A percentile compares a stretch with the other conserved stretches of the same genome.
These are phyloP conservation scores for Gisinianus flammeolus DNA, from an alignment of 2,888 invertebrate genomes.

Conservation along the genomic window DNA sequence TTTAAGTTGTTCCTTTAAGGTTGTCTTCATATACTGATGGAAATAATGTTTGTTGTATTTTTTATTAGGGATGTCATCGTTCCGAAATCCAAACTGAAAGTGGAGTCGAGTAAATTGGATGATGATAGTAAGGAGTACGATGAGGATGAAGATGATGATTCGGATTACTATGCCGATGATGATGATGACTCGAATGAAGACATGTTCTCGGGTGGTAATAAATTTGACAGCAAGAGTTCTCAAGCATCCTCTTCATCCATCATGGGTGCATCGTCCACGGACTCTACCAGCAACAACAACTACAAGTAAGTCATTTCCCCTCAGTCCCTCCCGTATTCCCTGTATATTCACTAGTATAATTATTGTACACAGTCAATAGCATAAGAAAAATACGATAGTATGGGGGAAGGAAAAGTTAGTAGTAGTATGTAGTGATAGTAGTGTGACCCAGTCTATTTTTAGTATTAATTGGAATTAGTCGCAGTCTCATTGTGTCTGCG, in stretches of 20 bases:
- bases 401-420: no score
- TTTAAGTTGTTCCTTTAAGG: no score
- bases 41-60: background rate
- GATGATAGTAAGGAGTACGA: constrained; percentile 66
- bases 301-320: constrained; percentile 51
- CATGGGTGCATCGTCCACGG: background rate
- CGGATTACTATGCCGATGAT: constrained; percentile 74
- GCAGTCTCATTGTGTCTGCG: no score
- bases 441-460: no score
- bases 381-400: no score
- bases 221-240: constrained; percentile 47
- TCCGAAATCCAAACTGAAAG: constrained; percentile 65
- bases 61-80: constrained; percentile 66
- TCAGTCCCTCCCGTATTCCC: background rate
- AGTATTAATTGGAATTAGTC: no score
- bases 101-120: constrained; percentile 63
- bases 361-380: background rate
- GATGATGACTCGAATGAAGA: constrained; percentile 72
- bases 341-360: background rate
- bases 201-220: constrained; percentile 49
- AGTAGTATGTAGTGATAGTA: no score
- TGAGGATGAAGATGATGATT: constrained; percentile 72
- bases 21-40: no score
- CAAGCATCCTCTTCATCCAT: constrained; percentile 42
- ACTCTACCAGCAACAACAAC: constrained; percentile 36